A percentile compares a stretch with the other conserved stretches of the same genome.
phyloP scores from a whole-genome alignment of 2,888 invertebrate genomes.

The Leptinotarsa juncta region DNA sequence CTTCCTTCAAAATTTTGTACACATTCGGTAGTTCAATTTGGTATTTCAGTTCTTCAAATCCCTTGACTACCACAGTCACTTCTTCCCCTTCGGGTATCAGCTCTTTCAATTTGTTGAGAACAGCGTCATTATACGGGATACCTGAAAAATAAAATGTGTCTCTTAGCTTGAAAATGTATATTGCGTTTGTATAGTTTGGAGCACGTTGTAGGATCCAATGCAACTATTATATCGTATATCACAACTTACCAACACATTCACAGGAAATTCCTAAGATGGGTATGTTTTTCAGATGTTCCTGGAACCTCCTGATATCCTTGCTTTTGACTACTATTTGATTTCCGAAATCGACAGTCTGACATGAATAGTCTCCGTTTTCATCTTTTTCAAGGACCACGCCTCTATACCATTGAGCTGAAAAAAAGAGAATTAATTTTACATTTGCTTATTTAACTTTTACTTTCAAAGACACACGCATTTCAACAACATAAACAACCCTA shows the following conservation, averaged over 20 bases:
- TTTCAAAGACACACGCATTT: no score
- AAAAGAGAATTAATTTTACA: neutral
- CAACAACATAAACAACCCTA: no score
- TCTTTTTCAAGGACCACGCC: constrained; percentile 46
- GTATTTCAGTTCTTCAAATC: constrained; percentile 39
- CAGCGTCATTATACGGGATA: constrained; percentile 41
- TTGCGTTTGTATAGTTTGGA: no score
- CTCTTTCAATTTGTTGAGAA: constrained; percentile 38
- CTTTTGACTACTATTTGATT: constrained; percentile 45
- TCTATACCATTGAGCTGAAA: constrained; percentile 57
- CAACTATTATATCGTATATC: neutral
- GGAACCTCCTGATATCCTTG: constrained; percentile 52
- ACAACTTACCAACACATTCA: constrained; percentile 49
- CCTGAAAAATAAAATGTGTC: constrained; percentile 39
- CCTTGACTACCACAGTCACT: constrained; percentile 46
- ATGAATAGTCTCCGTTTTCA: constrained; percentile 38
- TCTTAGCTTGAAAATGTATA: no score
- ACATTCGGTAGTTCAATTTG: constrained; percentile 51
- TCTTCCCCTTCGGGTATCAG: constrained; percentile 43
- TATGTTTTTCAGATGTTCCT: constrained; percentile 46
- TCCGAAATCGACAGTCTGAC: constrained; percentile 59
- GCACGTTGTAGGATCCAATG: neutral
- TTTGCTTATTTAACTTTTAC: neutral
- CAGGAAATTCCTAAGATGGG: constrained; percentile 52
- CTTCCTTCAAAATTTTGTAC: constrained; percentile 41